phyloP scores from a whole-genome alignment of 2,888 invertebrate genomes.

The Andrena minutula region DNA sequence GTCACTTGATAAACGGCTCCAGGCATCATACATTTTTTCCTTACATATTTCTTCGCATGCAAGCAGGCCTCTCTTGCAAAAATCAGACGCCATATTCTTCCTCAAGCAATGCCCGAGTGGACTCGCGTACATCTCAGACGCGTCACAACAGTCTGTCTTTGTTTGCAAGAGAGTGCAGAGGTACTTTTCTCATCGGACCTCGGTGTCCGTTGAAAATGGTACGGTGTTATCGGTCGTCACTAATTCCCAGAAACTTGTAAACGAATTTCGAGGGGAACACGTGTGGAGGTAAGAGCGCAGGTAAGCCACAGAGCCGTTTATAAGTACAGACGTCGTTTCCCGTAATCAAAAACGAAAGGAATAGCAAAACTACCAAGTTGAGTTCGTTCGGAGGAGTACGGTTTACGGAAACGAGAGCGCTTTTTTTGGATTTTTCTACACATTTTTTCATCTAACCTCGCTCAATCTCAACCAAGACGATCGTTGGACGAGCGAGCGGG shows the following conservation, averaged over 20 bases:
- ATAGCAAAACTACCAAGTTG: background rate
- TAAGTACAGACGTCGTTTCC: conserved; percentile 73
- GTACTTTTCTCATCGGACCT: conserved; percentile 41
- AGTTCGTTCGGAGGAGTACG: background rate
- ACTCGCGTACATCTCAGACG: background rate
- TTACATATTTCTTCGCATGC: conserved; percentile 79
- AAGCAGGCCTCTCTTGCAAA: conserved; percentile 65
- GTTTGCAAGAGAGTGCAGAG: conserved; percentile 56
- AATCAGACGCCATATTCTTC: conserved; percentile 2
- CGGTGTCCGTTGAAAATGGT: conserved; percentile 32
- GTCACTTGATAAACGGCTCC: conserved; percentile 79
- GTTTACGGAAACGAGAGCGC: conserved; percentile 71
- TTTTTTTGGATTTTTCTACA: conserved; percentile 61
- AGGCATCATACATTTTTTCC: conserved; percentile 69
- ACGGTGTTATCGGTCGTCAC: conserved; percentile 23
- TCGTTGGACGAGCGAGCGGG: conserved; percentile 55
- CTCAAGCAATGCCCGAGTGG: background rate
- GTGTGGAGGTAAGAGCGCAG: conserved; percentile 63
- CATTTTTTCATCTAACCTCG: conserved; percentile 72
- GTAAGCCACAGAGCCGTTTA: conserved; percentile 76
- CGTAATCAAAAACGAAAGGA: background rate
- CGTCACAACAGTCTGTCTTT: background rate
- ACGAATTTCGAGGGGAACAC: conserved; percentile 26
- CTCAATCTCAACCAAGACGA: conserved; percentile 71
- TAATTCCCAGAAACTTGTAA: background rate